Evolutionary conservation across 2,888 invertebrate genomes (phyloP).

Genomic region (Gonocerus acuteangulatus): DNA sequence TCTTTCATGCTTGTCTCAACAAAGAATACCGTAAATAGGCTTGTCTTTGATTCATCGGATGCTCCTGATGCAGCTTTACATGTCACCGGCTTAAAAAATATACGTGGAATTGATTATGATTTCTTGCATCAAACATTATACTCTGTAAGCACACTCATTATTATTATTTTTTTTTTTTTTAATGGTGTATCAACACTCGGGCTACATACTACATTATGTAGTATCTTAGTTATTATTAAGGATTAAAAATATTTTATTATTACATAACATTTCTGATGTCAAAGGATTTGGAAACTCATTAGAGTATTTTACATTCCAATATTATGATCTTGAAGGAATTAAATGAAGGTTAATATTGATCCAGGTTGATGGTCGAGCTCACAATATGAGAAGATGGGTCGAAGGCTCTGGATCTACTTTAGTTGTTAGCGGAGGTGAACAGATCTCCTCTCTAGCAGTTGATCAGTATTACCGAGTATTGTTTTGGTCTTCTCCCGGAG

Average conservation of each 20-base stretch:
- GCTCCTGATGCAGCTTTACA: constrained; percentile 76
- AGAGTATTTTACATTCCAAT: too few relatives aligned
- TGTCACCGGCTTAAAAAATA: constrained; percentile 66
- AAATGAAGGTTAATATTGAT: too few relatives aligned
- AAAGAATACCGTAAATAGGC: constrained; percentile 70
- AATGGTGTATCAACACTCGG: too few relatives aligned
- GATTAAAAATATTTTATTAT: too few relatives aligned
- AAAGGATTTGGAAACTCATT: too few relatives aligned
- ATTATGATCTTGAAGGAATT: too few relatives aligned
- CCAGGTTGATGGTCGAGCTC: constrained; percentile 53
- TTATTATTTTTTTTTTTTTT: too few relatives aligned
- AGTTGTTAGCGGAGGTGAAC: constrained; percentile 49
- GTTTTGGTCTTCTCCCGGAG: constrained; percentile 79
- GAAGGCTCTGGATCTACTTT: constrained; percentile 58
- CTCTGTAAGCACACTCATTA: constrained; percentile 56
- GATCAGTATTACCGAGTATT: constrained; percentile 75
- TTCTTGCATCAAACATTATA: constrained; percentile 62
- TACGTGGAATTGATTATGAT: constrained; percentile 81
- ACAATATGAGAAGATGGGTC: constrained; percentile 59
- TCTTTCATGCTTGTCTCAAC: constrained; percentile 81
- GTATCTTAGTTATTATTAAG: too few relatives aligned
- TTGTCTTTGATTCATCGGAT: constrained; percentile 69
- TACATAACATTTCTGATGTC: too few relatives aligned
- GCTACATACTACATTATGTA: too few relatives aligned
- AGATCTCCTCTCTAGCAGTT: constrained; percentile 66